Conservation (phyloP, 1,140 invertebrate genomes). For the Geopemphigus sp. region DNA sequence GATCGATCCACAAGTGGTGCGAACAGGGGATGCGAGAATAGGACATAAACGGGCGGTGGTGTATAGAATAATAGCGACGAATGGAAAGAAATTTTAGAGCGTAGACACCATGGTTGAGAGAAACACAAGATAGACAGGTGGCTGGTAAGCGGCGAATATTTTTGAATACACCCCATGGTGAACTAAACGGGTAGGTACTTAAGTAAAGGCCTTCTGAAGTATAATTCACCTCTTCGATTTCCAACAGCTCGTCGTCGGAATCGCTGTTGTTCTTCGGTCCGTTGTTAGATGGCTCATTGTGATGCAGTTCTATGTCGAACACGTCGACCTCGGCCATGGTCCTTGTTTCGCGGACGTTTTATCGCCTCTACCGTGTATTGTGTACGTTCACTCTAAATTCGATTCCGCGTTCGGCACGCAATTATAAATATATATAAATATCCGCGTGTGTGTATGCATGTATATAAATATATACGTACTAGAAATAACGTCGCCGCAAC, state of each 20-base stretch:
- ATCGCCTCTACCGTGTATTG: neutral
- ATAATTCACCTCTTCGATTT: slow-evolving; percentile 79
- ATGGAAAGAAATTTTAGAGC: too few relatives aligned
- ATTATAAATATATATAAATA: neutral
- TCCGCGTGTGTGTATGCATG: too few relatives aligned
- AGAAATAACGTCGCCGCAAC: too few relatives aligned
- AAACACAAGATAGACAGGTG: too few relatives aligned
- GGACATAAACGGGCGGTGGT: neutral
- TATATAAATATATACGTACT: too few relatives aligned
- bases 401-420: neutral
- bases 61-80: too few relatives aligned
- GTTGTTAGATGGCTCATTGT: slow-evolving; percentile 68
- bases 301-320: slow-evolving; percentile 85
- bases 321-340: slow-evolving; percentile 56
- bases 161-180: too few relatives aligned
- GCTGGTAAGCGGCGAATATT: too few relatives aligned
- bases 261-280: slow-evolving; percentile 56
- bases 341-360: neutral
- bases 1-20: neutral
- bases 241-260: slow-evolving; percentile 77
- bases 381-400: too few relatives aligned
- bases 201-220: too few relatives aligned
- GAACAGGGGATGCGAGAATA: neutral
- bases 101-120: too few relatives aligned
- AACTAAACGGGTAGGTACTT: too few relatives aligned